phyloP scores from a whole-genome alignment of 2,113 vertebrate genomes.

The Sander lucioperca region DNA sequence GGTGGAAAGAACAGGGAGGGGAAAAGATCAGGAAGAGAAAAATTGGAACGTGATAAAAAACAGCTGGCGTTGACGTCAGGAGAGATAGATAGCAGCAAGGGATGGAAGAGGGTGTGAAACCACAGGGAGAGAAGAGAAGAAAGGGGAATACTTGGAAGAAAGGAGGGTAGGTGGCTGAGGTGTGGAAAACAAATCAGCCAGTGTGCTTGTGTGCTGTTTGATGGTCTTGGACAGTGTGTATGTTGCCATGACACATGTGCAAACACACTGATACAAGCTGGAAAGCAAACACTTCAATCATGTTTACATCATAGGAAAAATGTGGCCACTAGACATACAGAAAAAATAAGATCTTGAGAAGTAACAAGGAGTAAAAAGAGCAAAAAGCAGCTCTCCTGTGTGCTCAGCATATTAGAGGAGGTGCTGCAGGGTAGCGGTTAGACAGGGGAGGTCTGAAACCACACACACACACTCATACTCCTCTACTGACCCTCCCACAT shows the following conservation, averaged over 20 bases:
- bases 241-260: background rate
- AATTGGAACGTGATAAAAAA: slow-evolving; percentile 25
- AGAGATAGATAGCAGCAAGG: slow-evolving; percentile 8
- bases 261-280: background rate
- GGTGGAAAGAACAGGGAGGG: slow-evolving; percentile 9
- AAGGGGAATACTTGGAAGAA: background rate
- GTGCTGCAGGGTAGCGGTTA: slow-evolving; percentile 45
- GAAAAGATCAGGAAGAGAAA: slow-evolving; percentile 35
- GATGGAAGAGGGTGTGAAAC: background rate
- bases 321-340: slow-evolving; percentile 16
- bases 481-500: slow-evolving; percentile 44
- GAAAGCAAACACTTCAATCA: slow-evolving; percentile 20
- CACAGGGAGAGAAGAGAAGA: background rate
- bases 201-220: background rate
- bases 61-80: slow-evolving; percentile 3
- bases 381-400: slow-evolving; percentile 55
- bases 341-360: slow-evolving; percentile 1
- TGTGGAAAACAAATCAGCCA: slow-evolving; percentile 33
- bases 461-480: slow-evolving; percentile 5
- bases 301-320: slow-evolving; percentile 17
- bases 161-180: slow-evolving; percentile 12
- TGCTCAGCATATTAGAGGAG: slow-evolving; percentile 65
- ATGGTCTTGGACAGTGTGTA: background rate
- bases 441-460: slow-evolving; percentile 32
- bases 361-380: slow-evolving; percentile 38